phyloP scores from a whole-genome alignment of 2,113 vertebrate genomes.

The Peromyscus maniculatus region DNA sequence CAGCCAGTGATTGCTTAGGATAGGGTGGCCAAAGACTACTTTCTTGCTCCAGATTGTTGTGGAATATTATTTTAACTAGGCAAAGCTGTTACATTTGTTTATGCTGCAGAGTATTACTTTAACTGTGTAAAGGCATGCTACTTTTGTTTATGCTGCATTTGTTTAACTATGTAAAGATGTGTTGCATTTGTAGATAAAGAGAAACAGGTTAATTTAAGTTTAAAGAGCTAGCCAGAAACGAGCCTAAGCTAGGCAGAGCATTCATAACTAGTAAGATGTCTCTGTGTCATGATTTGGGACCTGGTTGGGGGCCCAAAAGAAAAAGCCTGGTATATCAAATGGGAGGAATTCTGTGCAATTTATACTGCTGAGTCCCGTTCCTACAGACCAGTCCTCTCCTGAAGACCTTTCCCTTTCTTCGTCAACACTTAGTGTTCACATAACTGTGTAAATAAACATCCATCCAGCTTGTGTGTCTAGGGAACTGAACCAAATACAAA shows the following conservation, averaged over 20 bases:
- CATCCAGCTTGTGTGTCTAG: too few species aligned
- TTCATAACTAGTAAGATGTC: background rate
- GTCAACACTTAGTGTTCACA: background rate
- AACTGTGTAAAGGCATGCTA: background rate
- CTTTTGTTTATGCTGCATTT: background rate
- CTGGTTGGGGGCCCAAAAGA: background rate
- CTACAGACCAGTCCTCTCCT: background rate
- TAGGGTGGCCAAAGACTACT: background rate
- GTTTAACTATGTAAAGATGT: background rate
- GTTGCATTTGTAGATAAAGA: background rate
- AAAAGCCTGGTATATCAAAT: background rate
- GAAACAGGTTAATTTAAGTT: background rate
- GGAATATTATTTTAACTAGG: background rate
- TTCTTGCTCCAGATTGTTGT: background rate
- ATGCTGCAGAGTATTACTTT: background rate
- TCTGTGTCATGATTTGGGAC: background rate
- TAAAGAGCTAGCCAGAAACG: background rate
- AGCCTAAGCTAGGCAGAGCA: background rate
- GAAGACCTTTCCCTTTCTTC: background rate
- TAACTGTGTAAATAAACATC: background rate
- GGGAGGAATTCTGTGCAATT: background rate
- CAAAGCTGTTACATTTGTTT: background rate
- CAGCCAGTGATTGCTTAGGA: background rate
- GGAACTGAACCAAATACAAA: background rate
- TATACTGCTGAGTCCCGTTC: background rate